These are phyloP conservation scores for Pseudochaenichthys georgianus DNA, from an alignment of 2,797 vertebrate genomes.

Conservation along the genomic window DNA sequence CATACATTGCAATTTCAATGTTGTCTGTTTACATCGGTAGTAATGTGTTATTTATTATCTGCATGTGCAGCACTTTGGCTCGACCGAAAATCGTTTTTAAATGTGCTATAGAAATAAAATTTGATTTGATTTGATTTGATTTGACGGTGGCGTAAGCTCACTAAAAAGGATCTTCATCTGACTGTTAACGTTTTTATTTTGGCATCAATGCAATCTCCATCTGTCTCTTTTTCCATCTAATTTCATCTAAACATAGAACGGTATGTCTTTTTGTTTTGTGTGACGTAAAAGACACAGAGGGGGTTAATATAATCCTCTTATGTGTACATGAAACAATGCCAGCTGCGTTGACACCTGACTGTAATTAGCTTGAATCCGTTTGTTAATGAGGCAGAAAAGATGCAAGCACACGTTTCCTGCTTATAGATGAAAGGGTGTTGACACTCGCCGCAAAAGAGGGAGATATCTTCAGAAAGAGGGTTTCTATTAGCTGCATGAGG, in stretches of 20 bases:
- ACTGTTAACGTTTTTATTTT: slow-evolving; percentile 23
- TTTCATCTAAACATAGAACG: slow-evolving; percentile 16
- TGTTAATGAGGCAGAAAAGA: slow-evolving; percentile 76
- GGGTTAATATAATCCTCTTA: slow-evolving; percentile 48
- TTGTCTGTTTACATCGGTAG: not conserved
- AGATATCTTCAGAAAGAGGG: slow-evolving; percentile 55
- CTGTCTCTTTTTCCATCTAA: slow-evolving; percentile 5
- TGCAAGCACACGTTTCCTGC: slow-evolving; percentile 67
- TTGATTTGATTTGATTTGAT: no score
- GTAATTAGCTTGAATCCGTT: slow-evolving; percentile 74
- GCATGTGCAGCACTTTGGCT: no score
- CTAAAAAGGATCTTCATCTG: slow-evolving; percentile 10
- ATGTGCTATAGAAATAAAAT: no score
- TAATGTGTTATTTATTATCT: no score
- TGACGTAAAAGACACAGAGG: slow-evolving; percentile 8
- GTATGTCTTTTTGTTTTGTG: slow-evolving; percentile 14
- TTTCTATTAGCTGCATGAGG: slow-evolving; percentile 46
- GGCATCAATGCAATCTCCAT: slow-evolving; percentile 3
- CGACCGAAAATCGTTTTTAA: no score
- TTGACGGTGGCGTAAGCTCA: slow-evolving; percentile 5
- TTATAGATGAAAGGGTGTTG: slow-evolving; percentile 73
- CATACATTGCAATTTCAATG: slow-evolving; percentile 2
- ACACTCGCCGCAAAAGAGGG: slow-evolving; percentile 70
- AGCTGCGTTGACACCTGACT: slow-evolving; percentile 74
- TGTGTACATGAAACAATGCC: slow-evolving; percentile 64